Evolutionary conservation across 2,888 invertebrate genomes (phyloP).

Genomic region (Sinelater perroti): DNA sequence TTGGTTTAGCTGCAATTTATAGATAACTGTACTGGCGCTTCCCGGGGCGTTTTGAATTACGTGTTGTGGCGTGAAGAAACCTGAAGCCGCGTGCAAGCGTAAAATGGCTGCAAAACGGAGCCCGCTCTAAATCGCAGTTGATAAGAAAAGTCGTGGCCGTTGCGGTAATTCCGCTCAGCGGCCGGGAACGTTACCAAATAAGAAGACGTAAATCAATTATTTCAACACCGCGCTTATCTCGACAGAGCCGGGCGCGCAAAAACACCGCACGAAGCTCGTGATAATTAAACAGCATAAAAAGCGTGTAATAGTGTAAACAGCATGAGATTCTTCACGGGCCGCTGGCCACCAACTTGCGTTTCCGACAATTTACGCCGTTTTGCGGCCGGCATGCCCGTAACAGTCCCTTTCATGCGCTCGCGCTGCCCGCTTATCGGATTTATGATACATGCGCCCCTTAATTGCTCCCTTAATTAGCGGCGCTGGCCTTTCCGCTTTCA

Average conservation of each 20-base stretch:
- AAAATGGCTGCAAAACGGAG: too few relatives aligned
- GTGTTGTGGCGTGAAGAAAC: too few relatives aligned
- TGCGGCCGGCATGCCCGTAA: conserved; percentile 53
- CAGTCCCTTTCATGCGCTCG: conserved; percentile 54
- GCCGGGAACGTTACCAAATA: conserved; percentile 27
- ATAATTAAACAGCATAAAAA: conserved; percentile 56
- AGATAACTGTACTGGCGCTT: too few relatives aligned
- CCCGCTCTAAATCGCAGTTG: neutral
- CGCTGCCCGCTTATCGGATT: conserved; percentile 45
- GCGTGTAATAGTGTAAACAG: conserved; percentile 57
- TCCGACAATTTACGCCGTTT: conserved; percentile 51
- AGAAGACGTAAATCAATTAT: conserved; percentile 35
- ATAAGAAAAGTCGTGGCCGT: neutral
- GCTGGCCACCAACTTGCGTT: conserved; percentile 54
- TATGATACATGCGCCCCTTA: conserved; percentile 46
- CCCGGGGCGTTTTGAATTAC: too few relatives aligned
- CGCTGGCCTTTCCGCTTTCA: too few relatives aligned
- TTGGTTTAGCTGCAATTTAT: too few relatives aligned
- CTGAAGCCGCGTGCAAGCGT: too few relatives aligned
- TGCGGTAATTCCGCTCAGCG: conserved; percentile 3
- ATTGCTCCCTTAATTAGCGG: conserved; percentile 41
- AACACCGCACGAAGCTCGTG: conserved; percentile 50
- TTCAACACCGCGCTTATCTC: conserved; percentile 33
- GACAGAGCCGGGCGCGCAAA: conserved; percentile 34
- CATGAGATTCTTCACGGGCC: conserved; percentile 57